These are phyloP conservation scores for Macroramphosus scolopax DNA, from an alignment of 2,797 vertebrate genomes.

Conservation along the genomic window DNA sequence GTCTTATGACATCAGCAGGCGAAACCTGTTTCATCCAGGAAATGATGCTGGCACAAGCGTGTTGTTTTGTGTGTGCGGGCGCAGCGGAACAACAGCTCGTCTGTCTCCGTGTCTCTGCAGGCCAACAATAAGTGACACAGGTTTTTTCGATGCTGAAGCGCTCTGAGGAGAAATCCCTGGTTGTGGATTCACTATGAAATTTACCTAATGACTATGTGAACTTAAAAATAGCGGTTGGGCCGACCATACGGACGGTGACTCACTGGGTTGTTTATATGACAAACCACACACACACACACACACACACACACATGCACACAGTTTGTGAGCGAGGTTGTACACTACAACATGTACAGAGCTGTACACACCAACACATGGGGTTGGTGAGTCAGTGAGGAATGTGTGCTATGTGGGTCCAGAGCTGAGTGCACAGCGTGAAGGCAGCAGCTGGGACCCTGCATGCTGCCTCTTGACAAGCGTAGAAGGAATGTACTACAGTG, in stretches of 20 bases:
- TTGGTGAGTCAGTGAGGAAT: slow-evolving; percentile 74
- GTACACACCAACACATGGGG: slow-evolving; percentile 21
- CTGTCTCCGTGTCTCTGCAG: too few relatives aligned
- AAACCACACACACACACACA: slow-evolving; percentile 17
- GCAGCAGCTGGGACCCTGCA: slow-evolving; percentile 67
- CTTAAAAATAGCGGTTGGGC: slow-evolving; percentile 12
- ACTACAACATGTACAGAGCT: slow-evolving; percentile 19
- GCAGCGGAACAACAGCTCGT: slow-evolving; percentile 31
- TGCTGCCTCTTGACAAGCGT: slow-evolving; percentile 52
- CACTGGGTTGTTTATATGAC: slow-evolving; percentile 50
- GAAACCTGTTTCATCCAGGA: slow-evolving; percentile 72
- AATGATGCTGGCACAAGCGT: slow-evolving; percentile 48
- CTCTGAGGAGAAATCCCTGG: neutral
- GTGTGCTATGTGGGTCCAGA: slow-evolving; percentile 54
- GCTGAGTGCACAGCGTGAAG: slow-evolving; percentile 41
- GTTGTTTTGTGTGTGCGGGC: slow-evolving; percentile 33
- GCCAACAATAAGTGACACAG: too few relatives aligned
- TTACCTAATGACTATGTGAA: slow-evolving; percentile 22
- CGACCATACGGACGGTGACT: slow-evolving; percentile 35
- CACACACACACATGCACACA: slow-evolving; percentile 10
- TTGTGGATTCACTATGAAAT: slow-evolving; percentile 1
- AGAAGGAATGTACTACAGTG: slow-evolving; percentile 46
- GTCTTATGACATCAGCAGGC: slow-evolving; percentile 66
- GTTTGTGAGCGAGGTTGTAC: slow-evolving; percentile 9
- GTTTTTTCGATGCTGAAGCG: slow-evolving; percentile 1